phyloP scores from a whole-genome alignment of 2,797 vertebrate species.

The Cephalopachus bancanus region DNA sequence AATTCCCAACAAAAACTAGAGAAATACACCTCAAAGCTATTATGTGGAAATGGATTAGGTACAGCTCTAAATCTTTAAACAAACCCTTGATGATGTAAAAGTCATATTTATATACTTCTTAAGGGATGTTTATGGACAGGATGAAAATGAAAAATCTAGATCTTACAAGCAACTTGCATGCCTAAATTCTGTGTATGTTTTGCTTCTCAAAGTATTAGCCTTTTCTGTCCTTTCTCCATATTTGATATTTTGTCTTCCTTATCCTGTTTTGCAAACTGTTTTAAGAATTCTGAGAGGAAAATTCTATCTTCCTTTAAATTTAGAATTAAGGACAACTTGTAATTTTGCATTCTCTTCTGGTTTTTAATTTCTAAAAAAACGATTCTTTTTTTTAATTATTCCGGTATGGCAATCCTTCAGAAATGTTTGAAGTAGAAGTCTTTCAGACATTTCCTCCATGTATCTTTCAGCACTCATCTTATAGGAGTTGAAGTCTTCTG shows the following conservation, averaged over 20 bases:
- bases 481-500: background rate
- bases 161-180: slow-evolving; percentile 66
- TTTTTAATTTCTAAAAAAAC: background rate
- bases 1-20: slow-evolving; percentile 88
- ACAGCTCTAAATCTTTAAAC: slow-evolving; percentile 75
- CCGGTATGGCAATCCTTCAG: background rate
- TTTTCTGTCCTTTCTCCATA: slow-evolving; percentile 48
- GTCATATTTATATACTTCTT: slow-evolving; percentile 77
- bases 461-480: background rate
- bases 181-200: slow-evolving; percentile 72
- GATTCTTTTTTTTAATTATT: background rate
- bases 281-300: slow-evolving; percentile 40
- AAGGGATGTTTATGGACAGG: slow-evolving; percentile 58
- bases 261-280: slow-evolving; percentile 2
- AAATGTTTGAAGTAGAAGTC: background rate
- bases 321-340: background rate
- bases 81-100: slow-evolving; percentile 77
- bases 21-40: slow-evolving; percentile 89
- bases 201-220: slow-evolving; percentile 56
- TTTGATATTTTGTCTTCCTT: slow-evolving; percentile 54
- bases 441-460: background rate
- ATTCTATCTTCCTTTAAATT: slow-evolving; percentile 3
- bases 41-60: slow-evolving; percentile 85
- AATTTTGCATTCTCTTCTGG: background rate
- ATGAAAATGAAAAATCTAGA: slow-evolving; percentile 68